Evolutionary conservation across 2,797 vertebrate genomes (phyloP).

Genomic region (Sternarchorhynchus goeldii): DNA sequence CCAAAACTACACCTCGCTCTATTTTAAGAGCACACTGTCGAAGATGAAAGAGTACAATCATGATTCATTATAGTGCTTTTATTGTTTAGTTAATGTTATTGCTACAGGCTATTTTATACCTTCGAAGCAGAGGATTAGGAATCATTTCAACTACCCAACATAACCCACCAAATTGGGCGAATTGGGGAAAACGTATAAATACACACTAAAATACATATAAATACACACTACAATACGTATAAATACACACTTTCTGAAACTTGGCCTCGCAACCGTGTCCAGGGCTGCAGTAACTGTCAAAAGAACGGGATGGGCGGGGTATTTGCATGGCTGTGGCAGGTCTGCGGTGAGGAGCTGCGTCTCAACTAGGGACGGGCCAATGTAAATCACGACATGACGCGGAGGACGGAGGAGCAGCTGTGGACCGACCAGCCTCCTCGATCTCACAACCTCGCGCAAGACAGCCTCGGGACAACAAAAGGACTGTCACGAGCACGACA

Average conservation of each 20-base stretch:
- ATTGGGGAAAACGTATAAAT: no score
- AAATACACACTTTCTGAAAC: neutral
- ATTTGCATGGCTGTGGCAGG: neutral
- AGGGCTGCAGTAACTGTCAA: neutral
- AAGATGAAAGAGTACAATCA: no score
- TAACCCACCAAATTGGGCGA: no score
- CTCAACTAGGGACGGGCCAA: constrained; percentile 77
- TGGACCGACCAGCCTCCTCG: constrained; percentile 56
- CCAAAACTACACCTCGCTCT: no score
- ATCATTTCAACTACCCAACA: no score
- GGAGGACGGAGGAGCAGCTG: constrained; percentile 71
- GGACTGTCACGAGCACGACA: constrained; percentile 40
- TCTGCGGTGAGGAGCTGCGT: constrained; percentile 75
- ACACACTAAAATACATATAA: neutral
- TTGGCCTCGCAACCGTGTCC: neutral
- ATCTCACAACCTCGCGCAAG: constrained; percentile 31
- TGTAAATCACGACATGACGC: constrained; percentile 80
- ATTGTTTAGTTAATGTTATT: no score
- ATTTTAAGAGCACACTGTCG: no score
- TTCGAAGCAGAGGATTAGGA: no score
- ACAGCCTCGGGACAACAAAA: constrained; percentile 69
- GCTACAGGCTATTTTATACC: no score
- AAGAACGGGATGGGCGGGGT: neutral
- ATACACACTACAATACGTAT: neutral
- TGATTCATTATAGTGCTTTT: no score